Percentiles rank a stretch among this genome's conserved stretches.
Evolutionary conservation across 92 coral and sea anemone genomes (phyloP).

Genomic region (Meandrina meandrites): DNA sequence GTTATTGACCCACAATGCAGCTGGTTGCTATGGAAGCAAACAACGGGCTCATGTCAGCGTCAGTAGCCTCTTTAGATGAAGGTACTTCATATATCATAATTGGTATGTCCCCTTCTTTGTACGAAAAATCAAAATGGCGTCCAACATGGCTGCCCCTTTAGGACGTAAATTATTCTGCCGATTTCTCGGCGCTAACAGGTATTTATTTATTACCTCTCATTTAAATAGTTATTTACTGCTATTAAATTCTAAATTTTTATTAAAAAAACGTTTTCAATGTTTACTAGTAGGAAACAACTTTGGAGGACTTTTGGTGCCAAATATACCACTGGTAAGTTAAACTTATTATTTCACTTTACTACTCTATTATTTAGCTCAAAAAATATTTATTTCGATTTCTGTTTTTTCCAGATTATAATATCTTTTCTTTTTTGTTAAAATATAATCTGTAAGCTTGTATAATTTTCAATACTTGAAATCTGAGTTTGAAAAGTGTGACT

Average conservation of each 20-base stretch:
- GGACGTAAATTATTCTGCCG: constrained; percentile 53
- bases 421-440: too few relatives aligned
- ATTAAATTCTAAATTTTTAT: neutral
- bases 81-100: neutral
- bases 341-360: too few relatives aligned
- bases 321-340: constrained; percentile 51
- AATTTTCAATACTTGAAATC: too few relatives aligned
- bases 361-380: neutral
- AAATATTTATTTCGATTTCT: too few relatives aligned
- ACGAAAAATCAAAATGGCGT: constrained; percentile 77
- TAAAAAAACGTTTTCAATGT: neutral
- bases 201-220: neutral
- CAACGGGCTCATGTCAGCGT: constrained; percentile 27
- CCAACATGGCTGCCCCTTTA: constrained; percentile 57
- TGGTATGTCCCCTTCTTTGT: neutral
- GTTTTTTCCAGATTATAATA: too few relatives aligned
- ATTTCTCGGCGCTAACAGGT: constrained; percentile 37
- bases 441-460: too few relatives aligned
- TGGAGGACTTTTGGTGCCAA: constrained; percentile 30
- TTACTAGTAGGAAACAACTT: constrained; percentile 28
- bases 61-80: neutral
- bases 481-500: too few relatives aligned
- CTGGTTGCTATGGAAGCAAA: constrained; percentile 35
- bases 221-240: neutral
- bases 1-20: constrained; percentile 25